Percentiles rank a stretch among this genome's conserved stretches.
phyloP scores from a whole-genome alignment of 2,888 invertebrate species.

The Smittia aterrima region DNA sequence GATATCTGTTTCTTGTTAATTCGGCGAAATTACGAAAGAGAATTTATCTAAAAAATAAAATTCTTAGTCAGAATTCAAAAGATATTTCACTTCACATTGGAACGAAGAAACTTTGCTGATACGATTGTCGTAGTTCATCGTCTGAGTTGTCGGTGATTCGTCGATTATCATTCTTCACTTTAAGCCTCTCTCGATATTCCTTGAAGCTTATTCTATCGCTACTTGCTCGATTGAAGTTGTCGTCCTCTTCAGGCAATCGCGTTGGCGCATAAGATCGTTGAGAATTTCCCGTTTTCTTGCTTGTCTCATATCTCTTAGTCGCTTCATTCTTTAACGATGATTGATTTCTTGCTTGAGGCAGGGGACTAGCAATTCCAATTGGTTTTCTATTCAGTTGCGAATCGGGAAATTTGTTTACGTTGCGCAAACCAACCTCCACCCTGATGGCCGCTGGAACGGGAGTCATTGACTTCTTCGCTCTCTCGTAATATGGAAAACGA shows the following conservation, averaged over 20 bases:
- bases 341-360: not conserved
- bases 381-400: not conserved
- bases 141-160: slow-evolving; percentile 15
- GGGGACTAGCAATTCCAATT: slow-evolving; percentile 31
- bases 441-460: slow-evolving; percentile 26
- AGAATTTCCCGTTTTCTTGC: not conserved
- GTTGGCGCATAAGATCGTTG: slow-evolving; percentile 1
- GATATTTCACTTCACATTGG: too few species aligned
- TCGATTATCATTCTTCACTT: slow-evolving; percentile 25
- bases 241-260: not conserved
- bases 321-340: not conserved
- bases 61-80: too few species aligned
- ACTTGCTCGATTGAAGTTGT: slow-evolving; percentile 2
- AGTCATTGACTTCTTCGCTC: slow-evolving; percentile 3
- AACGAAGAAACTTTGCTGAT: slow-evolving; percentile 40
- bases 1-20: too few species aligned
- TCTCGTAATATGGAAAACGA: slow-evolving; percentile 10
- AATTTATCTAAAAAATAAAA: too few species aligned
- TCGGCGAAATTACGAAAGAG: too few species aligned
- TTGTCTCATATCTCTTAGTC: not conserved
- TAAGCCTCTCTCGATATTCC: slow-evolving; percentile 30
- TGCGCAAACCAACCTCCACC: slow-evolving; percentile 27
- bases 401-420: slow-evolving; percentile 4
- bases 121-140: slow-evolving; percentile 29
- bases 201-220: slow-evolving; percentile 27